phyloP scores from a whole-genome alignment of 2,797 vertebrate genomes.

The Enteromius unitaeniatus region DNA sequence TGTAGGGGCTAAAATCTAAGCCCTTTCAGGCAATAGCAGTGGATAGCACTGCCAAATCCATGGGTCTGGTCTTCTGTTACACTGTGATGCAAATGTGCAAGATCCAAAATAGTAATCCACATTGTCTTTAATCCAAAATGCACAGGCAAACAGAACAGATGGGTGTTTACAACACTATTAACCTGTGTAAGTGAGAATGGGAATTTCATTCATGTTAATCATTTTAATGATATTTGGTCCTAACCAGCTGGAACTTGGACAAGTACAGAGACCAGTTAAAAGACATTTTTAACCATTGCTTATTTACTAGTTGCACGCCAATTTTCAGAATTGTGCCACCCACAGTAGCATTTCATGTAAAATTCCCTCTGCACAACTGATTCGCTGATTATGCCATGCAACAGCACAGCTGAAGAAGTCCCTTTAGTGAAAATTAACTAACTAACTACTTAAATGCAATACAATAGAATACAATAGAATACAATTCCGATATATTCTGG shows the following conservation, averaged over 20 bases:
- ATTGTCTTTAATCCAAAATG: neutral
- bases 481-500: too few relatives aligned
- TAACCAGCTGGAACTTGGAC: neutral
- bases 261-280: neutral
- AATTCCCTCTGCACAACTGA: neutral
- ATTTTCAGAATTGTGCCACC: neutral
- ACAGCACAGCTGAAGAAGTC: too few relatives aligned
- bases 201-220: neutral
- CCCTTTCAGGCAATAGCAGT: too few relatives aligned
- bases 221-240: neutral
- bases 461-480: too few relatives aligned
- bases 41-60: too few relatives aligned
- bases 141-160: too few relatives aligned
- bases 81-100: too few relatives aligned
- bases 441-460: too few relatives aligned
- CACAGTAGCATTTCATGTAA: neutral
- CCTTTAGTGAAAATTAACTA: too few relatives aligned
- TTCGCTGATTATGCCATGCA: neutral
- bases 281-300: neutral
- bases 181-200: neutral
- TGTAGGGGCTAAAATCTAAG: too few relatives aligned
- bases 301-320: neutral
- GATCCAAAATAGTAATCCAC: neutral
- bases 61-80: too few relatives aligned
- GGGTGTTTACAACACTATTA: neutral